Base-by-base conservation (phyloP, 2,113 vertebrate species). In the Furnarius figulus region DNA sequence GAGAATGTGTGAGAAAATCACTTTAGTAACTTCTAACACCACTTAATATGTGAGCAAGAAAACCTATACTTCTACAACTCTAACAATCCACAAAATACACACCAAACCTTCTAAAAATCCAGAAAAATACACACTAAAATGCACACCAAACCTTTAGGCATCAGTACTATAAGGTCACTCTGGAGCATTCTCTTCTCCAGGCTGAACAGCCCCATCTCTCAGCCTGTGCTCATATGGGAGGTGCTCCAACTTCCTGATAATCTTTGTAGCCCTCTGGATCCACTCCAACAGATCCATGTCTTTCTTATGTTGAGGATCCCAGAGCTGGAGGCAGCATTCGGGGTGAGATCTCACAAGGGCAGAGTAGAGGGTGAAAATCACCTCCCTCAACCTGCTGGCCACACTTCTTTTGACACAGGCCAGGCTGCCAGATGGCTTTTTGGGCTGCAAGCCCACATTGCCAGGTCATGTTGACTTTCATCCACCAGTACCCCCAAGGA, bases 401-500 rank as follows among this genome's bases (percentile, higher is more conserved):
- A 37, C 0, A 1, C 14, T 62, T 40, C 55, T 70, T 46, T 53
- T 44, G 28, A 47, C 53, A 56, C 39, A 53, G 39, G 39, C 39
- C 3, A 3, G 47, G n/a, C 9, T 35, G 14, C n/a, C 47, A 30
- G 8, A 27, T 53, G 56, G 39, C 55, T 71, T 33, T 28, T n/a
- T 78, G 74, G 46, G 47, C 65, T 71, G 47, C n/a, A 30, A 20
- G 28, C 33, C 4, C 33, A 15, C 37, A 8, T 14, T 35, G 27
- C 37, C 17, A 30, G 39, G 14, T 52, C 28, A 16, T 10, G 6
- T 28, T 28, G 33, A 22, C 16, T 37, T 59, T 59, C n/a, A 37
- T 25, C 14, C 23, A 59, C 22, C n/a, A 37, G n/a, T 14, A 10
- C 9, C 6, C 33, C 23, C 28, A 46, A 0, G 0, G 52, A 14